These are phyloP conservation scores for Macrosteles quadrilineatus DNA, from an alignment of 1,140 invertebrate genomes.

Conservation along the genomic window DNA sequence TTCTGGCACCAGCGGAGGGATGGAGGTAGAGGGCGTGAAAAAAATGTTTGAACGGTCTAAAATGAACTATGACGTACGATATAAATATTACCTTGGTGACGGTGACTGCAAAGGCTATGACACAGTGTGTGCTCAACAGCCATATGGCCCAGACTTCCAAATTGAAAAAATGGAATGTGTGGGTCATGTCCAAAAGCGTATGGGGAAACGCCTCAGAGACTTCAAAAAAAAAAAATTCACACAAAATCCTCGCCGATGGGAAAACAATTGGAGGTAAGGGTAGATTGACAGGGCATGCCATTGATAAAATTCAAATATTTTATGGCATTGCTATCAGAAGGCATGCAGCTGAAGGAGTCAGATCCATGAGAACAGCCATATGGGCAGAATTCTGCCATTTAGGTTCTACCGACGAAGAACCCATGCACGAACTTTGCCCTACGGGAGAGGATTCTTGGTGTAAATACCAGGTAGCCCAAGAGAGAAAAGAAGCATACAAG, in stretches of 20 bases:
- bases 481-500: neutral
- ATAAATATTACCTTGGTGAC: conserved; percentile 40
- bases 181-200: conserved; percentile 42
- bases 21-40: conserved; percentile 36
- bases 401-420: neutral
- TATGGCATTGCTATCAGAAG: conserved; percentile 10
- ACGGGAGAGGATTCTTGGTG: neutral
- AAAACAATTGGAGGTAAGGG: conserved; percentile 6
- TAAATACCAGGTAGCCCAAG: neutral
- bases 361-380: neutral
- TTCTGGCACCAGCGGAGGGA: conserved; percentile 37
- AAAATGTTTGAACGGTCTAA: conserved; percentile 32
- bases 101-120: conserved; percentile 38
- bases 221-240: conserved; percentile 2
- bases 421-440: neutral
- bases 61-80: conserved; percentile 33
- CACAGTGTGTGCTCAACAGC: conserved; percentile 23
- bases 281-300: neutral
- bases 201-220: conserved; percentile 34
- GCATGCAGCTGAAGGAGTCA: neutral
- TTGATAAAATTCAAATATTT: neutral
- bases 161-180: conserved; percentile 42
- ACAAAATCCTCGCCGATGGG: neutral
- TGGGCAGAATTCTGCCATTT: conserved; percentile 20
- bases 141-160: conserved; percentile 38